Conservation (phyloP, 2,113 vertebrate genomes). For the Jacana jacana region DNA sequence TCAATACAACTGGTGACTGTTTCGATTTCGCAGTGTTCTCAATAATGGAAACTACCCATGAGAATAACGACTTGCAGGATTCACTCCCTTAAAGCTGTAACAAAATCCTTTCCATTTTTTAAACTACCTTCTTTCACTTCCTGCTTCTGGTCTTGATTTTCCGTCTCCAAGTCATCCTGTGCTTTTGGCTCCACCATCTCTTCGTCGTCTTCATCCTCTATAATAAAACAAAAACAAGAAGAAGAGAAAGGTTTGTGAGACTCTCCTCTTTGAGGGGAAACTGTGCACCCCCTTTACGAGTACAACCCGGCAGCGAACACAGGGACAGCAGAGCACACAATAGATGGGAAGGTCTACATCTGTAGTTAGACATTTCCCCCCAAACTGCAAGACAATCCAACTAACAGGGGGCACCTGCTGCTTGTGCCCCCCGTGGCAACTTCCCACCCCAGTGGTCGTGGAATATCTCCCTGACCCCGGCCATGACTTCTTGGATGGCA, state of each 20-base stretch:
- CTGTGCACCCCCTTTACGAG: background rate
- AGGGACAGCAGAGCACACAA: conserved; percentile 9
- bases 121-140: conserved; percentile 89
- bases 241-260: conserved; percentile 30
- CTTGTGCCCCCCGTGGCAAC: conserved; percentile 33
- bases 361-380: background rate
- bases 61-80: background rate
- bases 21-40: background rate
- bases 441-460: conserved; percentile 64
- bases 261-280: conserved; percentile 13
- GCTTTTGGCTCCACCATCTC: conserved; percentile 88
- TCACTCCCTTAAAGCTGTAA: background rate
- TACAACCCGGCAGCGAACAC: conserved; percentile 14
- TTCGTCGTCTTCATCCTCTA: conserved; percentile 95
- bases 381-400: conserved; percentile 11
- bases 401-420: conserved; percentile 75
- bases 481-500: conserved; percentile 72
- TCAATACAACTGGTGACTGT: background rate
- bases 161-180: conserved; percentile 82
- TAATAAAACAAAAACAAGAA: conserved; percentile 15
- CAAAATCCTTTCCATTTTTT: background rate
- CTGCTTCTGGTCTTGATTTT: conserved; percentile 86
- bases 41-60: background rate
- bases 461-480: conserved; percentile 75
- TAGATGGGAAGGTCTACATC: conserved; percentile 21